Evolutionary conservation across 2,797 vertebrate genomes (phyloP), one percentile per base, ranked within the genome.

Genomic region (Characodon lateralis): DNA sequence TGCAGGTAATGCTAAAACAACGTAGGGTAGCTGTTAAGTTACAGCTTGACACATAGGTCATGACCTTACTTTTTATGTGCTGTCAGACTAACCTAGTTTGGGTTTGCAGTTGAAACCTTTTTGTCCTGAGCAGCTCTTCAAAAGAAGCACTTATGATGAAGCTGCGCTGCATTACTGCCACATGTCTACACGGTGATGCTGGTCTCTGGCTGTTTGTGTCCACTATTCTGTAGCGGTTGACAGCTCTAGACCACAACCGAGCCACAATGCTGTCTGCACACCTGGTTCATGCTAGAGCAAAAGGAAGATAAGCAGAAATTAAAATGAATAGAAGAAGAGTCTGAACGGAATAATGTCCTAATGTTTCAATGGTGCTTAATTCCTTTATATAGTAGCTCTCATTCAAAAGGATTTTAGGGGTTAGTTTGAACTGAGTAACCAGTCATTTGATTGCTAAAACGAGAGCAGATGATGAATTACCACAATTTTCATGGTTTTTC

Each of bases 191-290:
- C 75, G 46, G 92, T 90, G 92, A 91, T 5, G 74, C 92, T 46
- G 93, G 93, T 94, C 94, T 83, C 92, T 85, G 94, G 94, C 94
- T 95, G 95, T 96, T 96, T 95, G 95, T 89, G 88, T 94, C 95
- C 97, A 97, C 96, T 97, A 94, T 95, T 98, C 97, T 95, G 97
- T 95, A 85, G 96, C 66, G 97, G 97, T 98, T 98, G 97, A 98
- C 96, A 91, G 95, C 95, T 96, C 94, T 95, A 96, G 96, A 93
- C 87, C 93, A 92, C 94, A 88, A 91, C 95, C 94, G 94, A 95
- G 87, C 94, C 95, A 93, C 94, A n/a, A 71, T 82, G 89, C 90
- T 89, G 80, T 84, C 71, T 91, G 92, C 93, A 92, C 87, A 77
- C 68, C 43, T 77, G 51, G 48, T 14, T 69, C n/a, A 10, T 58